phyloP scores from a whole-genome alignment of 1,140 invertebrate genomes.

The Drosophila triauraria region DNA sequence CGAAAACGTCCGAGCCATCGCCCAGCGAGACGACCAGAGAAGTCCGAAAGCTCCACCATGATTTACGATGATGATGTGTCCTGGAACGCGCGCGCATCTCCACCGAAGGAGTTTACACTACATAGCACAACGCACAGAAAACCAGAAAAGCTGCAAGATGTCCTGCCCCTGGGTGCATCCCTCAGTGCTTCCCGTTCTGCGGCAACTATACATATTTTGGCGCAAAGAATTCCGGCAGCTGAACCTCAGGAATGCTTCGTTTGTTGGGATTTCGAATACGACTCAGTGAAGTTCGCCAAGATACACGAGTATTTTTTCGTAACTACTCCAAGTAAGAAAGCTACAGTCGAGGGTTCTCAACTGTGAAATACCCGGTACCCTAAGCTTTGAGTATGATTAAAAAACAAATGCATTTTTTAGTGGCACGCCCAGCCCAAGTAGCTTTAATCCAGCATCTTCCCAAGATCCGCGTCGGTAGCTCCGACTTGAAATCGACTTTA shows the following conservation, averaged over 20 bases:
- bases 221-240: conserved; percentile 44
- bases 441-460: too few species aligned
- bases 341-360: too few species aligned
- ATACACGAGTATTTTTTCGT: not conserved
- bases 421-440: too few species aligned
- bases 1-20: conserved; percentile 50
- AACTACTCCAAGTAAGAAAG: not conserved
- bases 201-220: conserved; percentile 48
- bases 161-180: conserved; percentile 21
- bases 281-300: conserved; percentile 3
- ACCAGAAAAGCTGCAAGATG: conserved; percentile 36
- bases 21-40: conserved; percentile 47
- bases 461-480: too few species aligned
- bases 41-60: conserved; percentile 73
- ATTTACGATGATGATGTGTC: conserved; percentile 83
- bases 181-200: conserved; percentile 2
- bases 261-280: conserved; percentile 34
- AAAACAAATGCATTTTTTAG: too few species aligned
- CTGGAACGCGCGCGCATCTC: conserved; percentile 60
- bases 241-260: conserved; percentile 38
- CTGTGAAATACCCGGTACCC: too few species aligned
- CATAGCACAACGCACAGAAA: conserved; percentile 26
- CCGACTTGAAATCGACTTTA: too few species aligned
- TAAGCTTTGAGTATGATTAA: too few species aligned
- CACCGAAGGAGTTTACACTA: conserved; percentile 34